A percentile compares a stretch with the other conserved stretches of the same genome.
Evolutionary conservation across 2,888 invertebrate genomes (phyloP).

Genomic region (Syrista parreyssii): DNA sequence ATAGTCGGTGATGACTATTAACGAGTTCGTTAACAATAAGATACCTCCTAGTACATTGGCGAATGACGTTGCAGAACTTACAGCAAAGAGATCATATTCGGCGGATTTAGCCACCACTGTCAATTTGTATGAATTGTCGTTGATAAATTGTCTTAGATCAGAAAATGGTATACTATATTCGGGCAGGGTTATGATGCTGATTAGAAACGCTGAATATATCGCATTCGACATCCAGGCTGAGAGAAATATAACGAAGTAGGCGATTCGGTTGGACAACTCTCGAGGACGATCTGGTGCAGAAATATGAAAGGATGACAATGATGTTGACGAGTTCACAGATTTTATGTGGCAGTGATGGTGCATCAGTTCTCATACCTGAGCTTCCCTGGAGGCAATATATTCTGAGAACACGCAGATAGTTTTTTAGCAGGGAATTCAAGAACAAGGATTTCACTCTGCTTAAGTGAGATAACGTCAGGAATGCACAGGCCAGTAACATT

Average conservation of each 20-base stretch:
- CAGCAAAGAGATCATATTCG: slow-evolving; percentile 42
- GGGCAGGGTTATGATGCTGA: slow-evolving; percentile 42
- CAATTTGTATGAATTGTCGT: slow-evolving; percentile 46
- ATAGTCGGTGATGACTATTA: too few species aligned
- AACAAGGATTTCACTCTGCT: neutral
- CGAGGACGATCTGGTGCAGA: slow-evolving; percentile 38
- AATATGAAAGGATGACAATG: too few species aligned
- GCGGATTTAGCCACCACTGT: slow-evolving; percentile 41
- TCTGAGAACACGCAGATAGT: slow-evolving; percentile 26
- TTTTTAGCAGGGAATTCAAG: slow-evolving; percentile 12
- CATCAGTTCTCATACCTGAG: slow-evolving; percentile 10
- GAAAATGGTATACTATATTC: slow-evolving; percentile 44
- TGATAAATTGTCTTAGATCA: slow-evolving; percentile 43
- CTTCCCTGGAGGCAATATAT: slow-evolving; percentile 41
- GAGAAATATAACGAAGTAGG: slow-evolving; percentile 48
- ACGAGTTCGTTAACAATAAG: too few species aligned
- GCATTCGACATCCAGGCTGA: slow-evolving; percentile 45
- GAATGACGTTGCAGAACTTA: slow-evolving; percentile 21
- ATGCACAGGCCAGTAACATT: slow-evolving; percentile 8
- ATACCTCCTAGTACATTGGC: too few species aligned
- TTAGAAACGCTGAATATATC: slow-evolving; percentile 52
- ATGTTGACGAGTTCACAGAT: too few species aligned
- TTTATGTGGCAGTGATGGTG: too few species aligned
- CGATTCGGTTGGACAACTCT: slow-evolving; percentile 41
- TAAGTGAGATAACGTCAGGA: too few species aligned